Evolutionary conservation across 2,888 invertebrate species (phyloP), one percentile per base, ranked within the genome.

Genomic region (Escarpia spicata): DNA sequence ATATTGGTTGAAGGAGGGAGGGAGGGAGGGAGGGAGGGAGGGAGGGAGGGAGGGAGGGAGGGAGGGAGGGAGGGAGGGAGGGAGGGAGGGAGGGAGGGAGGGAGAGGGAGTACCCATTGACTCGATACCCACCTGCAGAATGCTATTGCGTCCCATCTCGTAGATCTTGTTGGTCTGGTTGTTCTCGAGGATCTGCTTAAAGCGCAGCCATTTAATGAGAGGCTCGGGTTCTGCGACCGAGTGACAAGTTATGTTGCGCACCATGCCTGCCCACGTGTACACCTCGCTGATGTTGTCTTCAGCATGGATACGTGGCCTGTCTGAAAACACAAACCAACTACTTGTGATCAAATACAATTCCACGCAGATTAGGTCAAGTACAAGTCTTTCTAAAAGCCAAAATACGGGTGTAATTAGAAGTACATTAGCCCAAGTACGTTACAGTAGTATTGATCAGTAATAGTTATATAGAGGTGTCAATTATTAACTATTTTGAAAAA

Each of bases 241-340:
- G 9, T 75, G 31, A 92, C 94, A 94, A 19, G 94, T 93, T 75
- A 94, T 93, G 93, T 94, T 94, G 12, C 94, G 92, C 26, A 92
- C 92, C 91, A 94, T 94, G 12, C 94, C 94, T 3, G 94, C 92
- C 94, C 94, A 94, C 26, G 92, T 91, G 93, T 94, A 94, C 43
- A 93, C 43, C 37, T 91, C 19, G 26, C 12, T 91, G 43, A 31
- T 44, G 43, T 93, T 92, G 75, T 91, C 92, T 10, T 3, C 37
- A 37, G 31, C 45, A n/a, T 75, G 75, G 44, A 92, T 90, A n/a
- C 92, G 92, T 15, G 92, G 92, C 52, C 6, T 37, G 37, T 45
- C 92, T 92, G 90, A n/a, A 90, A 92, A 90, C 90, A 37, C 52
- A 45, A 91, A 31, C 31, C 26, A 45, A 37, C 4, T 31, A 91